phyloP scores from a whole-genome alignment of 2,113 vertebrate genomes.

The Macroglossus sobrinus region DNA sequence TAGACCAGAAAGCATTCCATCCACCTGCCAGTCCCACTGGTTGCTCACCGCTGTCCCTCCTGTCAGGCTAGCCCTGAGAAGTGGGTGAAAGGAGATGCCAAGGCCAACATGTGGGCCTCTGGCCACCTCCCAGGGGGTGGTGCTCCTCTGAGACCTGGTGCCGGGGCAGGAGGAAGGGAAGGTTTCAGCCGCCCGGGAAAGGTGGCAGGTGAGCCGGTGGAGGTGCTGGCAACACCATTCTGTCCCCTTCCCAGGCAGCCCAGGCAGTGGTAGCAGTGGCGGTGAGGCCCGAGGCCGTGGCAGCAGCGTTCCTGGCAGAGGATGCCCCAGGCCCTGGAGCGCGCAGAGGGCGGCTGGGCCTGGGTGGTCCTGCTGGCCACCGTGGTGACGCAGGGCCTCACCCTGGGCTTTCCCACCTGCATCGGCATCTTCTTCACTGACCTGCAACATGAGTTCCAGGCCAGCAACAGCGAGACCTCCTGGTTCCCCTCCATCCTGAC shows the following conservation, averaged over 20 bases:
- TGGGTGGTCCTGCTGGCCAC: constrained; percentile 91
- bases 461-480: constrained; percentile 92
- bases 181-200: not conserved
- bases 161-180: not conserved
- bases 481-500: constrained; percentile 96
- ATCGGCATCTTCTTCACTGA: constrained; percentile 93
- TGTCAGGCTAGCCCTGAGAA: constrained; percentile 24
- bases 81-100: constrained; percentile 28
- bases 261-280: not conserved
- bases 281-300: not conserved
- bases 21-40: not conserved
- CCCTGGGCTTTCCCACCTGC: constrained; percentile 89
- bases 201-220: not conserved
- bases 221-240: not conserved
- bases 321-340: constrained; percentile 73
- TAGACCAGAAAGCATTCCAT: not conserved
- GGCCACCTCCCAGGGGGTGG: constrained; percentile 47
- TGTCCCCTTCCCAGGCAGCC: constrained; percentile 10
- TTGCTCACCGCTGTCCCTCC: not conserved
- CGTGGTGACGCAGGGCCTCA: constrained; percentile 87
- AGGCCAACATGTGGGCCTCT: not conserved
- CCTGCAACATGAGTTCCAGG: constrained; percentile 90
- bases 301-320: not conserved
- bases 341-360: constrained; percentile 88
- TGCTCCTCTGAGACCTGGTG: not conserved